Conservation (phyloP, 2,113 vertebrate species). For the Brachyhypopomus occidentalis region DNA sequence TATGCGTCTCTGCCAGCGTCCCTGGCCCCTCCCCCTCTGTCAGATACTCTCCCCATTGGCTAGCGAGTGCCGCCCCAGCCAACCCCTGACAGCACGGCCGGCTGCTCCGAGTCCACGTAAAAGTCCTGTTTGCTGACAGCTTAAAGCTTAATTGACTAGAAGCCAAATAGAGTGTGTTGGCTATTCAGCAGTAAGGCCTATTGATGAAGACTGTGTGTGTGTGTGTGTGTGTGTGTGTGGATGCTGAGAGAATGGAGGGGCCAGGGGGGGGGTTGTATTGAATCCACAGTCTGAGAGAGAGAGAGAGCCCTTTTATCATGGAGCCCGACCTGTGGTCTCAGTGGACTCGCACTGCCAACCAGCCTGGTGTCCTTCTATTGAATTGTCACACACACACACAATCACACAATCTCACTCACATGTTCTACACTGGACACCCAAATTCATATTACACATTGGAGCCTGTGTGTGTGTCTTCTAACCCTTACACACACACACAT, state of each 20-base stretch:
- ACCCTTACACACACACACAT: too few relatives aligned
- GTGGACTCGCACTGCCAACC: slow-evolving; percentile 40
- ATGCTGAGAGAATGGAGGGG: slow-evolving; percentile 18
- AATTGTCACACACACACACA: slow-evolving; percentile 22
- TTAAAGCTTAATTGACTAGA: slow-evolving; percentile 89
- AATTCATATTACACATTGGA: too few relatives aligned
- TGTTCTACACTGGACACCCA: too few relatives aligned
- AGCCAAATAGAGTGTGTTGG: slow-evolving; percentile 83
- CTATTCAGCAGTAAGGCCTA: slow-evolving; percentile 74
- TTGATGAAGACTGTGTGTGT: slow-evolving; percentile 77
- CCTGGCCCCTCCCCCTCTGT: background rate
- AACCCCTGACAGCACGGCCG: slow-evolving; percentile 80
- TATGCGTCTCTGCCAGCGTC: background rate
- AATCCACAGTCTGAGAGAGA: slow-evolving; percentile 53
- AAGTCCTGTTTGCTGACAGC: slow-evolving; percentile 89
- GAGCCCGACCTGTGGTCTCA: slow-evolving; percentile 51
- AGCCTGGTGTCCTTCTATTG: slow-evolving; percentile 48
- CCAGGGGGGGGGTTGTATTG: slow-evolving; percentile 60
- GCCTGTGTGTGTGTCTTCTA: background rate
- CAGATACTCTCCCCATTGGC: background rate
- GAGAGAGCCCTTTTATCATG: slow-evolving; percentile 65
- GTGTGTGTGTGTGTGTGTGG: slow-evolving; percentile 47
- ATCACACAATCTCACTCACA: slow-evolving; percentile 6
- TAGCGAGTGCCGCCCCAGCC: slow-evolving; percentile 66
- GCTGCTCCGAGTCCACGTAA: slow-evolving; percentile 82